phyloP scores from a whole-genome alignment of 2,113 vertebrate genomes.

The Monarcha castaneiventris region DNA sequence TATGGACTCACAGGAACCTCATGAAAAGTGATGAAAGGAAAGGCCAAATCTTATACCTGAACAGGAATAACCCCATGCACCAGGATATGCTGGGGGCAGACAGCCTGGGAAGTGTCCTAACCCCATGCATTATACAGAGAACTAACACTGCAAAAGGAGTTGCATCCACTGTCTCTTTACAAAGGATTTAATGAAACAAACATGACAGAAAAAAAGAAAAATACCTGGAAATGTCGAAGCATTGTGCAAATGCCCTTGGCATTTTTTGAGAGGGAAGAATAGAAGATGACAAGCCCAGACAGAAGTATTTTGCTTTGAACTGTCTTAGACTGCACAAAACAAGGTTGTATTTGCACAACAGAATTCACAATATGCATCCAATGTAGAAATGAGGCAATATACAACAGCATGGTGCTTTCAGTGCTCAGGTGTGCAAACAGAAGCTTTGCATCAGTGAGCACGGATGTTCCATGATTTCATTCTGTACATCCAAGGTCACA shows the following conservation, averaged over 20 bases:
- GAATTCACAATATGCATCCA: background rate
- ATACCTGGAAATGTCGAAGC: background rate
- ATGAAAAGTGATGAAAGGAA: background rate
- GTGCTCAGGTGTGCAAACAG: background rate
- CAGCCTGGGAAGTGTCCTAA: accelerated
- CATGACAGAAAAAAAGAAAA: background rate
- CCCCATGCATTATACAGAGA: background rate
- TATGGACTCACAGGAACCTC: background rate
- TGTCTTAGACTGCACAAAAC: background rate
- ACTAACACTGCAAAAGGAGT: background rate
- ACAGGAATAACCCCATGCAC: background rate
- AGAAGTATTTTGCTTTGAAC: background rate
- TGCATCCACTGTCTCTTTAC: background rate
- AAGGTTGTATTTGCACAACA: background rate
- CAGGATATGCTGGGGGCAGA: background rate
- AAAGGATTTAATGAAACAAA: background rate
- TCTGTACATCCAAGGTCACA: background rate
- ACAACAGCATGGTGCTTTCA: background rate
- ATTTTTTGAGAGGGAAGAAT: background rate
- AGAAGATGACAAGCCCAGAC: background rate
- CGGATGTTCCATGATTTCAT: background rate
- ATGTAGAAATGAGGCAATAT: background rate
- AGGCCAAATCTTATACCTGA: background rate
- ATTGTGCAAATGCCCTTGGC: background rate
- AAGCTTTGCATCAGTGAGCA: background rate